phyloP scores from a whole-genome alignment of 1,140 invertebrate species.

The Coenobita brevimanus region DNA sequence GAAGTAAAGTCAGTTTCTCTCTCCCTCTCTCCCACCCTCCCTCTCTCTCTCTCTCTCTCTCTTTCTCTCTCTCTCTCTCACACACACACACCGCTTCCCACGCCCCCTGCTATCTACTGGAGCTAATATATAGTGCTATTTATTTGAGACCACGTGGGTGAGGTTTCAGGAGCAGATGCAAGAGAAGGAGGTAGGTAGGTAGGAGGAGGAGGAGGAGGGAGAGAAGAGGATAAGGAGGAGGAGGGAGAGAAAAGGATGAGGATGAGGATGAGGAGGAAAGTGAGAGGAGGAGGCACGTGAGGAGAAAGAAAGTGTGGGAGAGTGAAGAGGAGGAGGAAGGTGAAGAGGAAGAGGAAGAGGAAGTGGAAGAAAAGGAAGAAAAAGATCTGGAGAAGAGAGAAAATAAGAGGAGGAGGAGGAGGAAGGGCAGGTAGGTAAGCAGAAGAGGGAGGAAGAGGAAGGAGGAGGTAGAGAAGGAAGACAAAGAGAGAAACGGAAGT shows the following conservation, averaged over 20 bases:
- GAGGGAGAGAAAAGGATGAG: neutral
- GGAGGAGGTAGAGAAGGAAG: too few relatives aligned
- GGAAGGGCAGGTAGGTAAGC: too few relatives aligned
- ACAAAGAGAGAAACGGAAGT: too few relatives aligned
- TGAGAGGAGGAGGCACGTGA: neutral
- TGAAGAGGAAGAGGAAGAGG: neutral
- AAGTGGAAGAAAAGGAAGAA: neutral
- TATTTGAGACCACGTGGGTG: conserved; percentile 53
- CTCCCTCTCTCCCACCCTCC: neutral
- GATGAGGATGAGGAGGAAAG: neutral
- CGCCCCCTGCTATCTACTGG: conserved; percentile 17
- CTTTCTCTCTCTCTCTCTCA: neutral
- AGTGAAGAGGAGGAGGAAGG: neutral
- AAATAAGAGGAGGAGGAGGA: too few relatives aligned
- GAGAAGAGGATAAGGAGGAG: too few relatives aligned
- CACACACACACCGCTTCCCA: neutral
- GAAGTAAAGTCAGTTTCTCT: neutral
- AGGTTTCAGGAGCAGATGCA: neutral
- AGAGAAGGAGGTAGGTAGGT: neutral
- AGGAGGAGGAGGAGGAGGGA: neutral
- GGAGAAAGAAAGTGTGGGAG: neutral
- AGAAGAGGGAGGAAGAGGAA: too few relatives aligned
- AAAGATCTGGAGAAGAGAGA: neutral
- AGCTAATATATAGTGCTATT: conserved; percentile 46
- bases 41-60: conserved; percentile 5